Evolutionary conservation across 1,140 invertebrate genomes (phyloP).

Genomic region (Delia radicum): DNA sequence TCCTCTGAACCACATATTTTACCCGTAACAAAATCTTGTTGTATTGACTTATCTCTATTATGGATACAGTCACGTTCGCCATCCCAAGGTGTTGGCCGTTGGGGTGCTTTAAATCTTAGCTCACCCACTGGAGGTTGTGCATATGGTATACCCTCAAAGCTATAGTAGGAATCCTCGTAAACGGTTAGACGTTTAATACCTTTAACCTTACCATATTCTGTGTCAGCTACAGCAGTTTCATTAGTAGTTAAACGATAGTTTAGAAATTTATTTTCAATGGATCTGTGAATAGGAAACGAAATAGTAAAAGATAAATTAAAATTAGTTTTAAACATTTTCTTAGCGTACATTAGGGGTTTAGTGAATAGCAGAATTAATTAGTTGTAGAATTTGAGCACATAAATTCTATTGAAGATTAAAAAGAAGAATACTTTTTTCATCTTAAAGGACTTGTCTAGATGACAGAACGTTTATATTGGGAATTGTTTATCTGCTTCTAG

Average conservation of each 20-base stretch:
- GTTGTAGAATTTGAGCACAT: no score
- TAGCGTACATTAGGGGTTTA: not conserved
- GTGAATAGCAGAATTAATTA: not conserved
- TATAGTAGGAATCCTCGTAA: slow-evolving; percentile 49
- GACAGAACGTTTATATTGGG: no score
- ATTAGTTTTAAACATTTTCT: not conserved
- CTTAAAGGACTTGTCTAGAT: no score
- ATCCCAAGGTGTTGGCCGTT: slow-evolving; percentile 59
- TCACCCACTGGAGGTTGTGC: slow-evolving; percentile 60
- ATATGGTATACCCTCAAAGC: slow-evolving; percentile 63
- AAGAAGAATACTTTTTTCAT: no score
- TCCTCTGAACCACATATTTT: slow-evolving; percentile 43
- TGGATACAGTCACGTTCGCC: slow-evolving; percentile 57
- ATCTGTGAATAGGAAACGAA: slow-evolving; percentile 35
- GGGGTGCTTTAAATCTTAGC: slow-evolving; percentile 64
- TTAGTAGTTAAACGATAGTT: slow-evolving; percentile 47
- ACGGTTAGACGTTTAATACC: slow-evolving; percentile 43
- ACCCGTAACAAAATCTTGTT: slow-evolving; percentile 36
- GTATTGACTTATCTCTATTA: slow-evolving; percentile 37
- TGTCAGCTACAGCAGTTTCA: slow-evolving; percentile 44
- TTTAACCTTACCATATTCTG: slow-evolving; percentile 46
- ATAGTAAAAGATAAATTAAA: not conserved
- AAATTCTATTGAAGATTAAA: no score
- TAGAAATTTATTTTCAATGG: slow-evolving; percentile 46
- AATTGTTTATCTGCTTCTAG: no score